Percentiles rank a stretch among this genome's conserved stretches.
These are phyloP conservation scores for Sympetrum striolatum DNA, from an alignment of 2,888 invertebrate species.

Conservation along the genomic window DNA sequence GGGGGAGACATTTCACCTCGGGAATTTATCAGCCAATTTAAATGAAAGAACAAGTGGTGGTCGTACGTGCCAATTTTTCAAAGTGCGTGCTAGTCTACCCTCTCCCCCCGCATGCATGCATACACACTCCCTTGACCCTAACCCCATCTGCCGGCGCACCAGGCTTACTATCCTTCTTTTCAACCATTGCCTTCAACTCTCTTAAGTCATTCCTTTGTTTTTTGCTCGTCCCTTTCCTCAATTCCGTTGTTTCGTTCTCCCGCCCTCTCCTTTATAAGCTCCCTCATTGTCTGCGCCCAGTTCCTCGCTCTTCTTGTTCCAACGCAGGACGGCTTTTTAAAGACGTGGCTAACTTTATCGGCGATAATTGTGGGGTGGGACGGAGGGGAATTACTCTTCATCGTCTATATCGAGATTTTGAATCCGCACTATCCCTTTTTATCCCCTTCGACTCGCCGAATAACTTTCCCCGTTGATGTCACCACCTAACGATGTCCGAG, in stretches of 20 bases:
- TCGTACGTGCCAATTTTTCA: conserved; percentile 50
- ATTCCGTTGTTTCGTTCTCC: neutral
- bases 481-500: neutral
- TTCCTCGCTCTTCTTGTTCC: neutral
- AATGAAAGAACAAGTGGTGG: conserved; percentile 49
- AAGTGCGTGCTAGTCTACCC: conserved; percentile 45
- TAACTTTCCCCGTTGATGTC: neutral
- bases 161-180: neutral
- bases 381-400: no score
- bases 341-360: no score
- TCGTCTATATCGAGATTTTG: no score
- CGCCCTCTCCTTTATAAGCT: neutral
- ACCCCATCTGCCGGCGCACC: neutral
- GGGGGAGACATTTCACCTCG: neutral
- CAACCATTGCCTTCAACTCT: neutral
- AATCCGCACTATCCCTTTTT: no score
- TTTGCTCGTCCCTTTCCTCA: neutral
- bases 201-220: neutral
- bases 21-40: conserved; percentile 50
- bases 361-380: no score
- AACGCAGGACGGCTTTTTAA: neutral
- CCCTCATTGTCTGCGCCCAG: neutral
- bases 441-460: neutral
- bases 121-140: neutral
- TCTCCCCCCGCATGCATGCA: neutral